A percentile compares a stretch with the other conserved stretches of the same genome.
Conservation (phyloP, 2,888 invertebrate species). For the Phytoseiulus persimilis region DNA sequence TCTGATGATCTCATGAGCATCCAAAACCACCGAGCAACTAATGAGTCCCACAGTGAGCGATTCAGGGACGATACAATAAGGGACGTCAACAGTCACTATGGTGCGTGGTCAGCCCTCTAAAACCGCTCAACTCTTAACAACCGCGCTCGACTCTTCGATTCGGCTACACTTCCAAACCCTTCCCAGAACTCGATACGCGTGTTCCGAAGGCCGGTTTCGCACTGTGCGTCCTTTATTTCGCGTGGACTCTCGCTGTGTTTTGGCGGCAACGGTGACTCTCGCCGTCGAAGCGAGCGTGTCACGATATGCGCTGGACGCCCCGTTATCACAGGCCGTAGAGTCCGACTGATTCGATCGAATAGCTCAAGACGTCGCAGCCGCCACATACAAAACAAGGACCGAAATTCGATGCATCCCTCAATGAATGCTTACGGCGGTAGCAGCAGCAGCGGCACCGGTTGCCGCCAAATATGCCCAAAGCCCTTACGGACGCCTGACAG, state of each 20-base stretch:
- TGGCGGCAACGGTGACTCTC: background rate
- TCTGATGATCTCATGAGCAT: background rate
- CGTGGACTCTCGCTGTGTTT: background rate
- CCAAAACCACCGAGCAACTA: background rate
- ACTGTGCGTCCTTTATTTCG: background rate
- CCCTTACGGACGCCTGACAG: background rate
- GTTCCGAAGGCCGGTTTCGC: background rate
- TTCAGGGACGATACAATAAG: background rate
- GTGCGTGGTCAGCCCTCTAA: background rate
- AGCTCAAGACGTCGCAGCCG: background rate
- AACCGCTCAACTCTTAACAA: background rate
- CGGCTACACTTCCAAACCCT: background rate
- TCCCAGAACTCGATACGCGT: background rate
- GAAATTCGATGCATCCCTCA: background rate
- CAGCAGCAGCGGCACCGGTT: background rate
- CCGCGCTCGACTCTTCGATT: background rate
- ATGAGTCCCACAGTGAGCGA: background rate
- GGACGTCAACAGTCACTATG: background rate
- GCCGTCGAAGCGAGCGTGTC: background rate
- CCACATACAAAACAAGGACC: background rate
- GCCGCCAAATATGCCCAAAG: constrained; percentile 5
- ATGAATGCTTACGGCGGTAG: background rate
- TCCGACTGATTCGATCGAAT: background rate
- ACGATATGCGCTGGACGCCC: background rate
- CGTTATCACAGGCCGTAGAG: background rate